Percentiles rank a stretch among this genome's conserved stretches.
These are phyloP conservation scores for Sebastes matsubarae DNA, from an alignment of 2,797 vertebrate genomes.

Conservation along the genomic window DNA sequence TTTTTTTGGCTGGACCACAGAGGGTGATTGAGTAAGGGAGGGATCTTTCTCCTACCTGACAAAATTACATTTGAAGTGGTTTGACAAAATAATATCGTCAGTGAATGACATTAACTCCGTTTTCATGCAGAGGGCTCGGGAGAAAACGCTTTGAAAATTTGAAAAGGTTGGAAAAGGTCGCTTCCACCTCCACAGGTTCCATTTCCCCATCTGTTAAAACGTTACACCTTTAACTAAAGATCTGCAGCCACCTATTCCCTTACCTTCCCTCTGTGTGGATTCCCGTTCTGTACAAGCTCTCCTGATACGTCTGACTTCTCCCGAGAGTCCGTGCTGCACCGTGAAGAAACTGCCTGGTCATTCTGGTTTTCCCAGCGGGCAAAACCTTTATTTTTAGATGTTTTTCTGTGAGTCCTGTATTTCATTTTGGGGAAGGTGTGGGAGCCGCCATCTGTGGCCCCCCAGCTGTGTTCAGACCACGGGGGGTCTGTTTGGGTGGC, in stretches of 20 bases:
- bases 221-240: no score
- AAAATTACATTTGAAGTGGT: no score
- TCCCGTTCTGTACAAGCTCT: conserved; percentile 74
- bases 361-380: conserved; percentile 91
- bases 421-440: conserved; percentile 98
- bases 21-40: no score
- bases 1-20: no score
- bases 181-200: background rate
- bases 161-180: background rate
- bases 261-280: conserved; percentile 77
- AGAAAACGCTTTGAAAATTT: no score
- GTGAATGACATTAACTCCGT: no score
- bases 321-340: conserved; percentile 62
- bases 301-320: conserved; percentile 61
- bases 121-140: no score
- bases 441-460: conserved; percentile 82
- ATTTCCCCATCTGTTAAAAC: background rate
- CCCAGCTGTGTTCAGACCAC: conserved; percentile 90
- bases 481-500: conserved; percentile 94
- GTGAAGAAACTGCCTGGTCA: conserved; percentile 69
- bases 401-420: conserved; percentile 89
- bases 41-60: no score
- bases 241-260: background rate
- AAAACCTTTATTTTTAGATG: conserved; percentile 90
- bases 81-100: no score